These are phyloP conservation scores for Danio albolineatus DNA, from an alignment of 2,797 vertebrate genomes.

Conservation along the genomic window DNA sequence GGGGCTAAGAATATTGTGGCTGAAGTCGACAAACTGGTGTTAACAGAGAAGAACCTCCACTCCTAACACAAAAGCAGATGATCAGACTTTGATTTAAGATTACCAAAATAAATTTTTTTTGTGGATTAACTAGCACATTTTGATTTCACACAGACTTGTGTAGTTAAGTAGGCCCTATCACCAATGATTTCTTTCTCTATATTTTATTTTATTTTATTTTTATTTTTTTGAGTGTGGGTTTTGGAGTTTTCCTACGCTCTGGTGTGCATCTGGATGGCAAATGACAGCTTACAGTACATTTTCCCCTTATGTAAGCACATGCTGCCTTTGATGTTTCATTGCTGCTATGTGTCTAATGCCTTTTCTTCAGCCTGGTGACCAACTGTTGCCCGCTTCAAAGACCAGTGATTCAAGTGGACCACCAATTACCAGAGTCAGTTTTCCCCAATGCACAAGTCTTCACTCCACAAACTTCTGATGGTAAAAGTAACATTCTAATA, in stretches of 20 bases:
- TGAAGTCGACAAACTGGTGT: no score
- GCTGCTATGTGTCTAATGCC: conserved; percentile 20
- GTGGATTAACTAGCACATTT: no score
- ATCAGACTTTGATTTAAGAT: no score
- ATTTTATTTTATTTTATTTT: no score
- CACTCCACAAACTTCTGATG: conserved; percentile 11
- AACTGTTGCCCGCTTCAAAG: conserved; percentile 48
- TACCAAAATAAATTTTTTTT: no score
- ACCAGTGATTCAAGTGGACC: conserved; percentile 47
- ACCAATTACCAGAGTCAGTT: conserved; percentile 48
- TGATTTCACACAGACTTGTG: no score
- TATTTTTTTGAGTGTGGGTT: neutral
- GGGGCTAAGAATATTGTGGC: no score
- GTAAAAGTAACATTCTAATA: conserved; percentile 39
- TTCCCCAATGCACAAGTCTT: conserved; percentile 26
- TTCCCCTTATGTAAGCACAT: conserved; percentile 41
- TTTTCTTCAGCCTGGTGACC: conserved; percentile 36
- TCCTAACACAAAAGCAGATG: no score
- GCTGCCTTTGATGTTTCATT: conserved; percentile 48
- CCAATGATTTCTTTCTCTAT: no score
- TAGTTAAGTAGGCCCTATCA: no score
- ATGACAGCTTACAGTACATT: conserved; percentile 38
- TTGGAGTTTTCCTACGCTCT: neutral
- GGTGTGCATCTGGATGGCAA: conserved; percentile 46
- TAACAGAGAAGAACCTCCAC: no score